Percentiles rank a stretch among this genome's conserved stretches.
phyloP scores from a whole-genome alignment of 1,140 invertebrate species.

The Drosophila prosaltans region DNA sequence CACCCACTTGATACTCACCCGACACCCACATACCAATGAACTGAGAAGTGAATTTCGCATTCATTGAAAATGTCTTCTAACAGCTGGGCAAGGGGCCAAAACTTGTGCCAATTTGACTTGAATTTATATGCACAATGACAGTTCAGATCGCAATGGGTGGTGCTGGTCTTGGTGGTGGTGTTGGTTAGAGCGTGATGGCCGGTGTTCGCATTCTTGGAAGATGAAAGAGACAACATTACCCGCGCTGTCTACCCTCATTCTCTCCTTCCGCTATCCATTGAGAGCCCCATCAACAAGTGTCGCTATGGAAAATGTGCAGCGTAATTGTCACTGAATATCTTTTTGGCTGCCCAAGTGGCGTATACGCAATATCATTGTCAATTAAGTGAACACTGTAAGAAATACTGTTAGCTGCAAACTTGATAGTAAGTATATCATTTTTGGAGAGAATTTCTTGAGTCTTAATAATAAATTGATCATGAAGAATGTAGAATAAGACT shows the following conservation, averaged over 20 bases:
- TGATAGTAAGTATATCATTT: too few relatives aligned
- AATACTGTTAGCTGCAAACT: neutral
- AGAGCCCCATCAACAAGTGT: slow-evolving; percentile 46
- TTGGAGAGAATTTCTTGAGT: too few relatives aligned
- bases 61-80: slow-evolving; percentile 62
- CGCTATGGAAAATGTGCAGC: slow-evolving; percentile 39
- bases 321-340: slow-evolving; percentile 56
- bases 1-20: neutral
- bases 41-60: slow-evolving; percentile 46
- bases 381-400: slow-evolving; percentile 8
- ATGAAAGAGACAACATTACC: neutral
- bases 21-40: slow-evolving; percentile 4
- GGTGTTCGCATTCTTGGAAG: neutral
- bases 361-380: slow-evolving; percentile 58
- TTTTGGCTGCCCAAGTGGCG: slow-evolving; percentile 41
- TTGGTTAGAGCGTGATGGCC: too few relatives aligned
- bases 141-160: slow-evolving; percentile 17
- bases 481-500: too few relatives aligned
- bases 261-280: neutral
- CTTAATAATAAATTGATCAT: too few relatives aligned
- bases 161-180: neutral
- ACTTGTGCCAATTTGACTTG: slow-evolving; percentile 56
- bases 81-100: slow-evolving; percentile 35
- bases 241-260: too few relatives aligned
- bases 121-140: slow-evolving; percentile 50